A percentile compares a stretch with the other conserved stretches of the same genome.
Conservation (phyloP, 2,888 invertebrate species). For the Rugalucina vietnamica region DNA sequence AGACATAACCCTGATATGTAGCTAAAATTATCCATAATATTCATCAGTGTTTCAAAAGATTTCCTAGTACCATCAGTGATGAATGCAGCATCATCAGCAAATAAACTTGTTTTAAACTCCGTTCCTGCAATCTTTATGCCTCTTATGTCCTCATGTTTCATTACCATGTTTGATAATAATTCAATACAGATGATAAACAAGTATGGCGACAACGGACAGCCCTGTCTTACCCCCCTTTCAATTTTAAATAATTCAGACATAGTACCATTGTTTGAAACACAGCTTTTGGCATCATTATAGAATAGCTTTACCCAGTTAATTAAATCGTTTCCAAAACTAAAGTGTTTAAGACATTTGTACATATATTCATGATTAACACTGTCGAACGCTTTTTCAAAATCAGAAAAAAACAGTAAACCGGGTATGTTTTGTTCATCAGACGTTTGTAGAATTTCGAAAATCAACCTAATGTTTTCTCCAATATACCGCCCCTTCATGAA, state of each 20-base stretch:
- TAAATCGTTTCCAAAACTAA: not conserved
- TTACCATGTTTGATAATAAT: not conserved
- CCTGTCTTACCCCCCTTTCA: not conserved
- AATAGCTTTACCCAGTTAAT: not conserved
- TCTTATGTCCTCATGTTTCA: not conserved
- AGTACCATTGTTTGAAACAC: not conserved
- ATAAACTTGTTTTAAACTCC: not conserved
- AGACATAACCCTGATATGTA: too few species aligned
- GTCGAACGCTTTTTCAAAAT: slow-evolving; percentile 12
- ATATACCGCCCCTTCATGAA: slow-evolving; percentile 6
- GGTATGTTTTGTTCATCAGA: not conserved
- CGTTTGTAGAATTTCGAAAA: not conserved
- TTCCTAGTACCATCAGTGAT: too few species aligned
- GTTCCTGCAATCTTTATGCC: not conserved
- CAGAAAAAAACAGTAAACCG: not conserved
- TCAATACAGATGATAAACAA: not conserved
- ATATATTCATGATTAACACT: not conserved
- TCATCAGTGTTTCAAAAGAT: too few species aligned
- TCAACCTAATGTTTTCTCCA: not conserved
- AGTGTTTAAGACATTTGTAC: not conserved
- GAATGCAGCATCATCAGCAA: not conserved
- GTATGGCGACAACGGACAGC: not conserved
- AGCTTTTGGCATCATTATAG: not conserved
- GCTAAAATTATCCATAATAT: too few species aligned
- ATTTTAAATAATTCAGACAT: not conserved